Evolutionary conservation across 2,888 invertebrate genomes (phyloP).

Genomic region (Psococerastis gibbosa): DNA sequence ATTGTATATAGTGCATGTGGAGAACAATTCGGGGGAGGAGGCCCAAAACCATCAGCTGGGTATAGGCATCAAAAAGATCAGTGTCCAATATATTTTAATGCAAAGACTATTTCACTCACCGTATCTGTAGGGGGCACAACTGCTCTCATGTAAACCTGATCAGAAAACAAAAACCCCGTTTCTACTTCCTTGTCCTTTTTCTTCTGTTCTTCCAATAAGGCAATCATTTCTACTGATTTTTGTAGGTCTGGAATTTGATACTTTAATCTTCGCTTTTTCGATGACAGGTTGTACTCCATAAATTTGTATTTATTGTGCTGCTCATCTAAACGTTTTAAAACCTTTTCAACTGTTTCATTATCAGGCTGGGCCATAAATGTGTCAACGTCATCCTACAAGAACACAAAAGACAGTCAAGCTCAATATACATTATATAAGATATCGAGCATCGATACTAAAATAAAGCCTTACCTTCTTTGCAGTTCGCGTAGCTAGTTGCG

Average conservation of each 20-base stretch:
- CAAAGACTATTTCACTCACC: too few relatives aligned
- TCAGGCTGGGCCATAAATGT: slow-evolving; percentile 71
- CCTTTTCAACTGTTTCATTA: slow-evolving; percentile 67
- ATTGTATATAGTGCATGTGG: too few relatives aligned
- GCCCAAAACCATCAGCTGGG: too few relatives aligned
- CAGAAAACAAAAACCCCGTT: slow-evolving; percentile 80
- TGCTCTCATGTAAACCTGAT: slow-evolving; percentile 78
- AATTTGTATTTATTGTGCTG: slow-evolving; percentile 92
- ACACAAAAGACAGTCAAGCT: slow-evolving; percentile 16
- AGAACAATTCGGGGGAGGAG: too few relatives aligned
- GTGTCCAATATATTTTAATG: too few relatives aligned
- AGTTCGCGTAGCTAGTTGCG: too few relatives aligned
- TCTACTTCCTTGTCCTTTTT: slow-evolving; percentile 46
- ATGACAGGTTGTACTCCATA: slow-evolving; percentile 82
- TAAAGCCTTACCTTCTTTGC: too few relatives aligned
- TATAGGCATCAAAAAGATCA: too few relatives aligned
- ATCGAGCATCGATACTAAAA: too few relatives aligned
- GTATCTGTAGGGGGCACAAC: slow-evolving; percentile 73
- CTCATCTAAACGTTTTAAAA: slow-evolving; percentile 72
- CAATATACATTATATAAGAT: too few relatives aligned
- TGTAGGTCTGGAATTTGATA: slow-evolving; percentile 89
- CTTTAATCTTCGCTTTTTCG: slow-evolving; percentile 65
- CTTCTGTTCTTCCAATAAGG: slow-evolving; percentile 64
- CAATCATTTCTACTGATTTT: slow-evolving; percentile 78
- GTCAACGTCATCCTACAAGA: slow-evolving; percentile 76